Conservation (phyloP, 2,113 vertebrate species). For the Cnemophilus loriae region DNA sequence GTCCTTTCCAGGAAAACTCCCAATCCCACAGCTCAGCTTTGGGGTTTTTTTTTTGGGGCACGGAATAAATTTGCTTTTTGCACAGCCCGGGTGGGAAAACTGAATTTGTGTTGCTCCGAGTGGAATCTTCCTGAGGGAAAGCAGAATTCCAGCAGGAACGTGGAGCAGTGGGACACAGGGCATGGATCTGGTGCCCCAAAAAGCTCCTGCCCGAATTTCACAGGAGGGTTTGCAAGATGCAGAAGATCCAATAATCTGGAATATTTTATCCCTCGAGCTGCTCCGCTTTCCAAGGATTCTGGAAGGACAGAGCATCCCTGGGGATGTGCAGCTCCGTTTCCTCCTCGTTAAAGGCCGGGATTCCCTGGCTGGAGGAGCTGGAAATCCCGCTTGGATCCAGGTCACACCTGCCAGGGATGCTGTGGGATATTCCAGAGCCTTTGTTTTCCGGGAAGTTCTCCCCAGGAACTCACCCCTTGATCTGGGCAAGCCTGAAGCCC, state of each 20-base stretch:
- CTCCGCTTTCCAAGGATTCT: not conserved
- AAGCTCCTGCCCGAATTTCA: not conserved
- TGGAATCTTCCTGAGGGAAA: not conserved
- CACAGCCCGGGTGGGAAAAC: not conserved
- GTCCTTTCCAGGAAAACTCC: not conserved
- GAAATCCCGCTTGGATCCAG: not conserved
- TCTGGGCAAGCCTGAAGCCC: not conserved
- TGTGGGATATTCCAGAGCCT: not conserved
- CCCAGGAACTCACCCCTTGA: too few species aligned
- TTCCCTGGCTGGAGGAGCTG: not conserved
- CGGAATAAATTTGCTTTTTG: too few species aligned
- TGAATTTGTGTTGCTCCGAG: fast-evolving
- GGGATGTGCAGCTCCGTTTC: not conserved
- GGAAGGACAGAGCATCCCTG: not conserved
- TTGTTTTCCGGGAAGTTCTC: not conserved
- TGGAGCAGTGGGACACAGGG: too few species aligned
- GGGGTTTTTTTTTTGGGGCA: not conserved
- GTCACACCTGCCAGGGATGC: not conserved
- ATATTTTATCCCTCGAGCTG: not conserved
- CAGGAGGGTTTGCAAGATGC: not conserved
- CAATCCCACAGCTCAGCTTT: not conserved
- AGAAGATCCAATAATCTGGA: not conserved
- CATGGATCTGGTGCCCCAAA: not conserved
- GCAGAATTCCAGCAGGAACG: not conserved
- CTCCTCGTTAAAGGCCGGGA: not conserved